Evolutionary conservation across 2,888 invertebrate genomes (phyloP).

Genomic region (Macaria liturata): DNA sequence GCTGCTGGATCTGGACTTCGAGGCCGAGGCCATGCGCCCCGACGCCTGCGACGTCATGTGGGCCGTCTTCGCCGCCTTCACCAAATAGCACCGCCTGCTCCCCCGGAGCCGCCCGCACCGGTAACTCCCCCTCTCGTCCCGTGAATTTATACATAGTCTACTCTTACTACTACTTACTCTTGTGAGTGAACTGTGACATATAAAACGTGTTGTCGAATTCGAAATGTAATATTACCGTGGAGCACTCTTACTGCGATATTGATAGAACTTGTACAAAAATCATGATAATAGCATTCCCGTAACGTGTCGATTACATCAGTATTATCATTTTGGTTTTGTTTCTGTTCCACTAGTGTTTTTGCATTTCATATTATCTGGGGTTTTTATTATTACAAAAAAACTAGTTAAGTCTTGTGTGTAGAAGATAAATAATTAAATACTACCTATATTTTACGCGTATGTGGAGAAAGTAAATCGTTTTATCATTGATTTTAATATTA

Average conservation of each 20-base stretch:
- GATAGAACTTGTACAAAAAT: slow-evolving; percentile 25
- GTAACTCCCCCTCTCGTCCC: slow-evolving; percentile 37
- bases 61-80: slow-evolving; percentile 99
- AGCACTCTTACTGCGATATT: slow-evolving; percentile 3
- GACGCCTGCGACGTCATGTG: slow-evolving; percentile 97
- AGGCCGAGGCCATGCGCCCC: slow-evolving; percentile 96
- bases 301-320: slow-evolving; percentile 29
- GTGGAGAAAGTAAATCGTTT: slow-evolving; percentile 12
- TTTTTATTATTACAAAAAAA: slow-evolving; percentile 9
- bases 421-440: not conserved
- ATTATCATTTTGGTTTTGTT: slow-evolving; percentile 30
- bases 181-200: slow-evolving; percentile 13
- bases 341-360: slow-evolving; percentile 12
- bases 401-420: not conserved
- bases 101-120: slow-evolving; percentile 38
- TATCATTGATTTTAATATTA: slow-evolving; percentile 16
- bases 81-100: slow-evolving; percentile 88
- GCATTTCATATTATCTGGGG: slow-evolving; percentile 13
- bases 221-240: slow-evolving; percentile 10
- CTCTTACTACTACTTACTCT: not conserved
- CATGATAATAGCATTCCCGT: slow-evolving; percentile 29
- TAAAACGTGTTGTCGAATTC: slow-evolving; percentile 13
- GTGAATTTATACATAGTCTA: slow-evolving; percentile 28
- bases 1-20: slow-evolving; percentile 97
- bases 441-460: not conserved